Base-by-base conservation (phyloP, 2,888 invertebrate genomes). In the Ochlodes sylvanus region DNA sequence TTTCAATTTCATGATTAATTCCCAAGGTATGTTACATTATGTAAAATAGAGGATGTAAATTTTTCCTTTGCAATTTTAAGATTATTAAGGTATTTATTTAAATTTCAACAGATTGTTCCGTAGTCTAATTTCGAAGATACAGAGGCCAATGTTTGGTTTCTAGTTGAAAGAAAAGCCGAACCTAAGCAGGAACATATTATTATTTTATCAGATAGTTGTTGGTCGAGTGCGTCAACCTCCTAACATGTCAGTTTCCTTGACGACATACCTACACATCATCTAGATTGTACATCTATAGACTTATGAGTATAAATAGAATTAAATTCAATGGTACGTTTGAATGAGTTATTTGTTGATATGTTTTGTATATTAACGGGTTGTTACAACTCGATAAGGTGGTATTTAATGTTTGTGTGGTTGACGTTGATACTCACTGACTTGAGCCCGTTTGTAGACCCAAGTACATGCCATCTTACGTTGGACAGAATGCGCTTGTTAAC, bases 251-350 rank as follows among this genome's bases (percentile, higher is more conserved):
- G 70, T 74, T 75, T 76, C 71, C 68, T 74, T 70, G 41, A 47
- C 65, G 69, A 71, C 69, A 68, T 61, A 38, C n/a, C n/a, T 69
- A 70, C 63, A 41, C 63, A 21, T 57, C 69, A 84, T 77, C 84
- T 77, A 82, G 81, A 82, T 86, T 73, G 72, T 77, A 74, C 82
- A 81, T 82, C 78, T 9, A 10, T 38, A 12, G 70, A 14, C 14
- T 44, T 73, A 73, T 76, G 81, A 10, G 10, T 10, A 38, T 81
- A 83, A 85, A 85, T 80, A 86, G 76, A 75, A 72, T 79, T 76
- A 74, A 75, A 76, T 38, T 74, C 76, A 79, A 78, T 78, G 74
- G 75, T 75, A 17, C 47, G 71, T 72, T 74, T 73, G 74, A 72
- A 75, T 73, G 73, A 73, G 70, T 74, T 79, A 79, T 81, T 85